Evolutionary conservation across 2,113 vertebrate genomes (phyloP).

Genomic region (Dascyllus trimaculatus): DNA sequence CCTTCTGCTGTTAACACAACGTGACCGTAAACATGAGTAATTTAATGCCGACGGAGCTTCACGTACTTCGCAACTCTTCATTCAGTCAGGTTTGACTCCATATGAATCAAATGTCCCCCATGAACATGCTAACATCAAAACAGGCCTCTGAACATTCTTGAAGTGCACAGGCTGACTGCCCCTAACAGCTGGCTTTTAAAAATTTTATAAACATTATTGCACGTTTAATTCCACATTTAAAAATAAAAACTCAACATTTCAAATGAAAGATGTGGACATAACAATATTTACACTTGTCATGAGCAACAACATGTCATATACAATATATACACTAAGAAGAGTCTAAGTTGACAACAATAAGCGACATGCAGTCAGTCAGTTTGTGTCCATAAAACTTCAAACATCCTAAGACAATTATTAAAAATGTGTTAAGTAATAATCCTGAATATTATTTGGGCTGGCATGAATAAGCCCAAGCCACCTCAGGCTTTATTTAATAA

Average conservation of each 20-base stretch:
- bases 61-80: not conserved
- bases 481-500: not conserved
- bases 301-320: not conserved
- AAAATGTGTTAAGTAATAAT: too few species aligned
- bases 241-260: not conserved
- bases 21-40: not conserved
- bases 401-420: too few species aligned
- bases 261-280: not conserved
- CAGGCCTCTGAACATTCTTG: too few species aligned
- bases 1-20: not conserved
- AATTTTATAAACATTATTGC: conserved; percentile 14
- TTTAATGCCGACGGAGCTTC: not conserved
- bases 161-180: not conserved
- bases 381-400: too few species aligned
- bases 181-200: not conserved
- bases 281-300: not conserved
- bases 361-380: too few species aligned
- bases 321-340: too few species aligned
- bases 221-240: conserved; percentile 16
- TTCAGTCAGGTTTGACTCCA: not conserved
- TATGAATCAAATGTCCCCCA: not conserved
- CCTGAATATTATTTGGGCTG: too few species aligned
- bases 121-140: conserved; percentile 17
- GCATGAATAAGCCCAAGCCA: not conserved
- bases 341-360: too few species aligned